Percentiles rank a stretch among this genome's conserved stretches.
These are phyloP conservation scores for Pseudomyrmex cubaensis DNA, from an alignment of 1,140 invertebrate genomes.

Conservation along the genomic window DNA sequence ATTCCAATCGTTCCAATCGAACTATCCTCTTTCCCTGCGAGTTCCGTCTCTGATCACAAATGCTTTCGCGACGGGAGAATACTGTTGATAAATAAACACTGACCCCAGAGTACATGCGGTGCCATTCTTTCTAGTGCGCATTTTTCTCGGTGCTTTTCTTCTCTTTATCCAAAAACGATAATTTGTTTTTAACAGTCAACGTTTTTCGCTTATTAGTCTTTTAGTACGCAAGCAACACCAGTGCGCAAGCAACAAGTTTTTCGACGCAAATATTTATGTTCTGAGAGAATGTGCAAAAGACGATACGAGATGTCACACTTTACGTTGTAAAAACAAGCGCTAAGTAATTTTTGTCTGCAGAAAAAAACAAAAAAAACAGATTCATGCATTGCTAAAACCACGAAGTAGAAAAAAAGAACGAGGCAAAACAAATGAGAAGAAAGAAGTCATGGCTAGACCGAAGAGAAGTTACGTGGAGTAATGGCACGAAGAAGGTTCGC, in stretches of 20 bases:
- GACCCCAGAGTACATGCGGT: neutral
- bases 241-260: too few relatives aligned
- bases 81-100: neutral
- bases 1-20: slow-evolving; percentile 30
- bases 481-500: slow-evolving; percentile 59
- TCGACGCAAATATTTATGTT: too few relatives aligned
- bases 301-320: too few relatives aligned
- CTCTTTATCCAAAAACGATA: neutral
- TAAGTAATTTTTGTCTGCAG: too few relatives aligned
- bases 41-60: neutral
- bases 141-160: too few relatives aligned
- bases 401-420: neutral
- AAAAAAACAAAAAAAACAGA: too few relatives aligned
- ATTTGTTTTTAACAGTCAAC: neutral
- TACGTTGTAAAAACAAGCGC: too few relatives aligned
- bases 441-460: slow-evolving; percentile 9
- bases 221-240: too few relatives aligned
- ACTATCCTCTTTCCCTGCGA: neutral
- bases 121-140: too few relatives aligned
- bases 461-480: slow-evolving; percentile 58
- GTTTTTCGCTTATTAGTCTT: too few relatives aligned
- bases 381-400: too few relatives aligned
- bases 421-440: neutral
- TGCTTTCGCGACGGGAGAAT: neutral
- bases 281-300: too few relatives aligned